Base-by-base conservation (phyloP, 1,140 invertebrate species). In the Rhyzopertha dominica region DNA sequence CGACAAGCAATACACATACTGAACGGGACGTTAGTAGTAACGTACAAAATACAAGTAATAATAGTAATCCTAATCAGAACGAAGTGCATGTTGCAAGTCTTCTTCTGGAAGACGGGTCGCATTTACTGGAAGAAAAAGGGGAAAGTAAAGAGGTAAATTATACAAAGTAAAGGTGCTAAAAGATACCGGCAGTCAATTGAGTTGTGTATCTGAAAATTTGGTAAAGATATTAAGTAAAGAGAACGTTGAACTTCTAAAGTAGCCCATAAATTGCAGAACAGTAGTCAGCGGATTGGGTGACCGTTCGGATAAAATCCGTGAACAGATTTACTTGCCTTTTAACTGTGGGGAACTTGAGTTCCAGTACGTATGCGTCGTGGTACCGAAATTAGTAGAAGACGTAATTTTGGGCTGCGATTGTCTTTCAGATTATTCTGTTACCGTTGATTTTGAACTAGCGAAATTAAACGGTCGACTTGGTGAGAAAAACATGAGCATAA, bases 381-480 rank as follows among this genome's bases (percentile, higher is more conserved):
- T 59, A 5, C 44, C 39, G 4, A 40, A 43, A 24, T 49, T 61
- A 22, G 31, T 36, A 5, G 35, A 25, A 3, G 35, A 36, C 1
- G 13, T 61, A n/a, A 59, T 59, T 25, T 24, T 61, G 16, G 54
- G 54, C 0, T 53, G 52, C 35, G 52, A 58, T 43, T 59, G 56
- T 53, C 20, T 61, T 16, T 49, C 48, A 22, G 7, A 16, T 20
- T 43, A 49, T 39, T 22, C 48, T 20, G 19, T 45, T 10, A 31
- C 30, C 2, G 24, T 51, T 17, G 25, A 51, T 47, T 31, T 42
- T 32, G 20, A 18, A 13, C 16, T 16, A 42, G 31, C 28, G 20
- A 13, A 3, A 42, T 17, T n/a, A 3, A 5, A 12, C 14, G 16
- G 39, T 7, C 9, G 5, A 10, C 19, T 18, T 7, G 12, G 16